Base-by-base conservation (phyloP, 2,888 invertebrate genomes). In the Petrolisthes cinctipes region DNA sequence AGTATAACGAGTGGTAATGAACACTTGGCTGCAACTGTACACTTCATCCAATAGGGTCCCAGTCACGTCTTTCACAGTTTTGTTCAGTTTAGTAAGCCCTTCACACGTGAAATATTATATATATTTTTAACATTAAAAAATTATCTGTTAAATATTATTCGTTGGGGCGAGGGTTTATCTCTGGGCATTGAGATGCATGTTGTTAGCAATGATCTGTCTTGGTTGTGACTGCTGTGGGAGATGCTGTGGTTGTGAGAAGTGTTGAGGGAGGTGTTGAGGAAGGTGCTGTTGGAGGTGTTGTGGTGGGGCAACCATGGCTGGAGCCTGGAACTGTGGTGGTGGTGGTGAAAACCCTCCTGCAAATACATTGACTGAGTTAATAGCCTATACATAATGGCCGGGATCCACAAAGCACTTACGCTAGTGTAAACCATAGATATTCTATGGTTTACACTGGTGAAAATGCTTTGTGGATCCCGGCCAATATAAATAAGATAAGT, bases 131-230 rank as follows among this genome's bases (percentile, higher is more conserved):
- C 37, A 81, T 81, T 61, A 68, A 68, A 76, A 66, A 78, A 53
- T 51, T 37, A 78, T 11, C 14, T 53, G 61, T 23, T 37, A 66
- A 82, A 71, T 71, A 71, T 71, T 71, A 71, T 71, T 71, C 20
- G 71, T 14, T n/a, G 71, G 71, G 71, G 71, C 71, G 71, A 20
- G 71, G 71, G 53, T 82, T 88, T 88, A 88, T 88, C 88, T 88
- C 73, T 88, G 86, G 61, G 86, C 68, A 82, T 86, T 86, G 66
- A 82, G 68, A 61, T 86, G 82, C 76, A 86, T n/a, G 75, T 88
- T 88, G 68, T 88, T 88, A 66, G 85, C 78, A 37, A 88, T 85
- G 20, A 88, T 88, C 66, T 88, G 88, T 85, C 88, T 88, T 5
- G 88, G 88, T 57, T 88, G 88, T 7, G 88, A 88, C 66, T 84